phyloP scores from a whole-genome alignment of 2,797 vertebrate genomes.

The Leptatherina wallacei region DNA sequence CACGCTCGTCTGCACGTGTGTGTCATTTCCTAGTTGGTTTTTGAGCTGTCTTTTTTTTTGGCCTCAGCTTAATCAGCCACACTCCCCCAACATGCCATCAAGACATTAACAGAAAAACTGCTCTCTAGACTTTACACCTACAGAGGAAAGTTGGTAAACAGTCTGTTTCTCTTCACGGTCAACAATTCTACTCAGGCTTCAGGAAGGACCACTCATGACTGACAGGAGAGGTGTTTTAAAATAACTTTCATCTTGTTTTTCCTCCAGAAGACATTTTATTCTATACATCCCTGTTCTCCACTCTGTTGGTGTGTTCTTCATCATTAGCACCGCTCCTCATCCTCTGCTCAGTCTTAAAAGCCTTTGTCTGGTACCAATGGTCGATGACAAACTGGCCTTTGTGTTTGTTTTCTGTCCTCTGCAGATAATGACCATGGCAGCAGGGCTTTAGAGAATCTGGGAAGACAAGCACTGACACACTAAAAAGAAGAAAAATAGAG shows the following conservation, averaged over 20 bases:
- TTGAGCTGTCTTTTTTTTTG: slow-evolving; percentile 39
- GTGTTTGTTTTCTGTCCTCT: slow-evolving; percentile 59
- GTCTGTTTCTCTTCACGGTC: slow-evolving; percentile 66
- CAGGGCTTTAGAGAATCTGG: slow-evolving; percentile 38
- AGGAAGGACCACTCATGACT: slow-evolving; percentile 33
- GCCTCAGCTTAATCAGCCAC: slow-evolving; percentile 25
- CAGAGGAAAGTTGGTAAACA: slow-evolving; percentile 64
- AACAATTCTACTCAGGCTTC: slow-evolving; percentile 33
- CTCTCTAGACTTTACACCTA: slow-evolving; percentile 56
- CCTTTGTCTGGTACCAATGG: slow-evolving; percentile 43
- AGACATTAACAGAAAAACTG: slow-evolving; percentile 54
- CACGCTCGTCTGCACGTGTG: slow-evolving; percentile 18
- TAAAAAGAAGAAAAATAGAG: background rate
- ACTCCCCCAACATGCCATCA: slow-evolving; percentile 47
- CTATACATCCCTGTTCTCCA: slow-evolving; percentile 28
- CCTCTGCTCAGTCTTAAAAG: slow-evolving; percentile 40
- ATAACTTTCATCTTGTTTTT: background rate
- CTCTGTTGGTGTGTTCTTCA: slow-evolving; percentile 32
- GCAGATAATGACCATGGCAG: slow-evolving; percentile 51
- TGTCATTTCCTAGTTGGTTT: slow-evolving; percentile 66
- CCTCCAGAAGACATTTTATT: slow-evolving; percentile 31
- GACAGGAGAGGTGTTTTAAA: slow-evolving; percentile 25
- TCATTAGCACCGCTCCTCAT: slow-evolving; percentile 29
- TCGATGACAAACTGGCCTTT: slow-evolving; percentile 62
- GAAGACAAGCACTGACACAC: slow-evolving; percentile 32